A percentile compares a stretch with the other conserved stretches of the same genome.
These are phyloP conservation scores for Stegostoma tigrinum DNA, from an alignment of 2,113 vertebrate genomes.

Conservation along the genomic window DNA sequence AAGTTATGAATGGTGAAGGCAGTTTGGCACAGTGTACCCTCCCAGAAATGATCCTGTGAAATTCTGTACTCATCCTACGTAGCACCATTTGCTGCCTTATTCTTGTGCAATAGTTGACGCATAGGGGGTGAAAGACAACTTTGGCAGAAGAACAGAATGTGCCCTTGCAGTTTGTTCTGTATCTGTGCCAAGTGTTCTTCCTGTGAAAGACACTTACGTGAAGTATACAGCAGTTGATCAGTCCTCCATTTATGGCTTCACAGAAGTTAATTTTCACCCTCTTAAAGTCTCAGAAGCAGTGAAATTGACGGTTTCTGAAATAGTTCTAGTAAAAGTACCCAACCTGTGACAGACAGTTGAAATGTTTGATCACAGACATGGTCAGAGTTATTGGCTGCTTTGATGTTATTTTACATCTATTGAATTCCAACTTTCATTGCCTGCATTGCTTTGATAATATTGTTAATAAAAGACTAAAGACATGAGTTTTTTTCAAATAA, in stretches of 20 bases:
- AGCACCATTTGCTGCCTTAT: not conserved
- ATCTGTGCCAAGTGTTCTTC: not conserved
- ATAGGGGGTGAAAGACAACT: not conserved
- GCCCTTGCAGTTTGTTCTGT: not conserved
- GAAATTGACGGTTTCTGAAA: not conserved
- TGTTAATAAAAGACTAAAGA: not conserved
- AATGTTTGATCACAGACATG: not conserved
- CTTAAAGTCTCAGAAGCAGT: not conserved
- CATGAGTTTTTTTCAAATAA: not conserved
- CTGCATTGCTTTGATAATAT: not conserved
- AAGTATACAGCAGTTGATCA: not conserved
- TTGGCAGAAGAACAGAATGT: not conserved
- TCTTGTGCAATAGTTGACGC: not conserved
- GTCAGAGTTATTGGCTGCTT: not conserved
- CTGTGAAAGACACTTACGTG: not conserved
- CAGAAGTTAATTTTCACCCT: not conserved
- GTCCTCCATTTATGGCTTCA: not conserved
- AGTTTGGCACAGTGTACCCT: not conserved
- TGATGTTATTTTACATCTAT: not conserved
- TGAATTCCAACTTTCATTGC: not conserved
- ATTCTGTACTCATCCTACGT: not conserved
- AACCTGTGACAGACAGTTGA: not conserved
- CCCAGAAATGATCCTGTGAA: not conserved
- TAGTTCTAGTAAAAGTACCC: not conserved
- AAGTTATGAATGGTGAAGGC: not conserved